Percentiles rank a stretch among this genome's conserved stretches.
These are phyloP conservation scores for Leptinotarsa tumamoca DNA, from an alignment of 2,888 invertebrate species.

Conservation along the genomic window DNA sequence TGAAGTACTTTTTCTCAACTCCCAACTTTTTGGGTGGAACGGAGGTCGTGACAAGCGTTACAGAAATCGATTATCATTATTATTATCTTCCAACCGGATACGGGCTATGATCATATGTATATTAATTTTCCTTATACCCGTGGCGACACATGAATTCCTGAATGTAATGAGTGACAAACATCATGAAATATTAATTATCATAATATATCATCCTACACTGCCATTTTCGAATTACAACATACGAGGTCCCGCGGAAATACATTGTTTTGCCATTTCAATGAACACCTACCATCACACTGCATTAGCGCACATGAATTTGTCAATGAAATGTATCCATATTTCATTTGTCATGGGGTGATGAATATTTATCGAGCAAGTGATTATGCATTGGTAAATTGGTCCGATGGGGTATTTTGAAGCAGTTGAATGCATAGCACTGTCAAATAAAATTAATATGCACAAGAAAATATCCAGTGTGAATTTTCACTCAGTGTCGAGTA, in stretches of 20 bases:
- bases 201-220: slow-evolving; percentile 17
- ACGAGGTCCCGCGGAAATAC: slow-evolving; percentile 10
- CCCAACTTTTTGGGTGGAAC: no score
- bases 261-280: slow-evolving; percentile 19
- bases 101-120: not conserved
- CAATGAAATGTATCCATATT: slow-evolving; percentile 9
- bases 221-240: slow-evolving; percentile 2
- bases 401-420: not conserved
- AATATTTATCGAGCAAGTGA: slow-evolving; percentile 16
- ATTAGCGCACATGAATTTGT: slow-evolving; percentile 4
- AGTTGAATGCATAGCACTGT: not conserved
- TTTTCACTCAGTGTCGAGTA: no score
- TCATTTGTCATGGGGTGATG: slow-evolving; percentile 10
- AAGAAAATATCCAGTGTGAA: no score
- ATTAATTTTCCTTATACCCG: not conserved
- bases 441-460: not conserved
- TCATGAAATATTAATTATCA: slow-evolving; percentile 12
- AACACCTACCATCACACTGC: slow-evolving; percentile 15
- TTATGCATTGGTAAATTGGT: not conserved
- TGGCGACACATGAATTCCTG: not conserved
- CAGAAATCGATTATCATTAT: no score
- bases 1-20: no score
- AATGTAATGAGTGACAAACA: slow-evolving; percentile 9
- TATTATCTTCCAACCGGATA: no score
- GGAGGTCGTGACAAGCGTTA: no score